Percentiles rank a stretch among this genome's conserved stretches.
Evolutionary conservation across 1,140 invertebrate genomes (phyloP).

Genomic region (Mamestra configurata): DNA sequence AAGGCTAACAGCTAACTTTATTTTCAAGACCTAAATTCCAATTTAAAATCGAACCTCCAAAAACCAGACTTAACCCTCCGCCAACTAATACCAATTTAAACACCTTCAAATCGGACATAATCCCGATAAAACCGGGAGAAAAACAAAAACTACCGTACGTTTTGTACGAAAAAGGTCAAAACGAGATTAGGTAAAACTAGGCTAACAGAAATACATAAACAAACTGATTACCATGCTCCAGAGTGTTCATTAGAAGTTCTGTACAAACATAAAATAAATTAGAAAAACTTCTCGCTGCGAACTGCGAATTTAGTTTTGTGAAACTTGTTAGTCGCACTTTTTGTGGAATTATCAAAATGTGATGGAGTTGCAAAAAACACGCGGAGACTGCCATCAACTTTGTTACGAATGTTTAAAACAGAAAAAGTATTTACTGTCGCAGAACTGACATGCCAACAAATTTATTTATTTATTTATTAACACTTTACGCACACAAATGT

Average conservation of each 20-base stretch:
- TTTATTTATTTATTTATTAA: no score
- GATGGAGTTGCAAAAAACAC: not conserved
- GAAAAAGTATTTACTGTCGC: no score
- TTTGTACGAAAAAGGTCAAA: slow-evolving; percentile 13
- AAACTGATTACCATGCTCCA: slow-evolving; percentile 3
- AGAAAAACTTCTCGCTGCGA: slow-evolving; percentile 2
- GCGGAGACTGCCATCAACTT: no score
- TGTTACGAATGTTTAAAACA: no score
- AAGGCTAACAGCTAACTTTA: no score
- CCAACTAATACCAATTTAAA: slow-evolving; percentile 4
- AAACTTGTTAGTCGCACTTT: not conserved
- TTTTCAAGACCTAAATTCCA: no score
- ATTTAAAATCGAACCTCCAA: not conserved
- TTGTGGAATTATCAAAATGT: not conserved
- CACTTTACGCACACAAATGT: no score
- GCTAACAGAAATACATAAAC: slow-evolving; percentile 32
- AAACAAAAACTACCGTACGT: not conserved
- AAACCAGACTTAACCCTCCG: not conserved
- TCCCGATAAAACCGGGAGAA: not conserved
- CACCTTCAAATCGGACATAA: not conserved
- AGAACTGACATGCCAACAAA: no score
- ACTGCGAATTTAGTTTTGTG: not conserved
- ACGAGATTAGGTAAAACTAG: slow-evolving; percentile 17
- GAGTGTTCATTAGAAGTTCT: slow-evolving; percentile 9
- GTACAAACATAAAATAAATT: slow-evolving; percentile 36